Evolutionary conservation across 2,113 vertebrate genomes (phyloP).

Genomic region (Chamaea fasciata): DNA sequence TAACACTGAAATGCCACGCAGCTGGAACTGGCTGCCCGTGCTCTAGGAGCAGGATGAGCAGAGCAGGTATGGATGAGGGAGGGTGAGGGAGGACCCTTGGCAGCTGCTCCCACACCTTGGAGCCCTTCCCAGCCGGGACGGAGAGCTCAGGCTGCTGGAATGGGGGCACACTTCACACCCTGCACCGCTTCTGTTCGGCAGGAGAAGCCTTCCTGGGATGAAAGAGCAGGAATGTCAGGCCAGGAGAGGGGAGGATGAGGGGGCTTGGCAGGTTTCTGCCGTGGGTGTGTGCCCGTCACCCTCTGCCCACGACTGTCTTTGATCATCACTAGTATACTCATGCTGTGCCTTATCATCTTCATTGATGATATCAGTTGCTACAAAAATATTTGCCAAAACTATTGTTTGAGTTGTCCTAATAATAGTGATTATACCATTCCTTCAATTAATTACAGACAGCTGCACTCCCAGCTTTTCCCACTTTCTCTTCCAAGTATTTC

Average conservation of each 20-base stretch:
- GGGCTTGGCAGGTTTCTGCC: background rate
- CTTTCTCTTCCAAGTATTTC: slow-evolving; percentile 43
- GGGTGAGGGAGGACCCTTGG: fast-evolving
- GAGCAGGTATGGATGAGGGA: background rate
- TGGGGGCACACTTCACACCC: fast-evolving
- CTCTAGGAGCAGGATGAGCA: background rate
- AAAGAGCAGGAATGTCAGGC: background rate
- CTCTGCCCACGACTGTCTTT: slow-evolving; percentile 8
- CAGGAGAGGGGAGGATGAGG: background rate
- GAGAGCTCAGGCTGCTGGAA: background rate
- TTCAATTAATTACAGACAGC: slow-evolving; percentile 69
- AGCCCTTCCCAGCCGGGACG: background rate
- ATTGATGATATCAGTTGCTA: background rate
- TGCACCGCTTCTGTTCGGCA: fast-evolving
- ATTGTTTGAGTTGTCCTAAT: slow-evolving; percentile 66
- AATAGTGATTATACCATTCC: slow-evolving; percentile 66
- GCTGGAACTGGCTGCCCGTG: slow-evolving; percentile 11
- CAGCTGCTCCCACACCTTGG: background rate
- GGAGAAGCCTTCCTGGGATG: background rate
- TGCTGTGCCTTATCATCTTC: background rate
- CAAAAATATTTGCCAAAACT: slow-evolving; percentile 58
- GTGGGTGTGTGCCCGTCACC: background rate
- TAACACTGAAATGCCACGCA: slow-evolving; percentile 61
- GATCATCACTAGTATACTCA: background rate
- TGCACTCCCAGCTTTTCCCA: slow-evolving; percentile 40